A percentile compares a stretch with the other conserved stretches of the same genome.
Conservation (phyloP, 2,888 invertebrate species). For the Criorhina ranunculi region DNA sequence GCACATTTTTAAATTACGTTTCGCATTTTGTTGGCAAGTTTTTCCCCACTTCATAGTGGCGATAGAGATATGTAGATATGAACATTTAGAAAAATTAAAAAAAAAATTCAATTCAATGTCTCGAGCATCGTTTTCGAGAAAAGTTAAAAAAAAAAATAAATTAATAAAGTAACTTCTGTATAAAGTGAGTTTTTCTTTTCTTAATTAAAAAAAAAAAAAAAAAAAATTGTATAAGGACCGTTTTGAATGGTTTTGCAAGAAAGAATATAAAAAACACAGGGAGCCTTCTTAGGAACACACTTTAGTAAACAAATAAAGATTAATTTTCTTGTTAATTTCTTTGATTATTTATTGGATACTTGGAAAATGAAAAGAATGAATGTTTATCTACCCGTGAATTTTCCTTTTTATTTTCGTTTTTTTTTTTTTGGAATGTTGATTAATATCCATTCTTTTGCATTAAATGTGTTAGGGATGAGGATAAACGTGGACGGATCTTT, state of each 20-base stretch:
- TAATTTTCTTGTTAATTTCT: constrained; percentile 20
- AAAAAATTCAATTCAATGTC: too few relatives aligned
- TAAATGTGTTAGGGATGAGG: not conserved
- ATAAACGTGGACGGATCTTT: not conserved
- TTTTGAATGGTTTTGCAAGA: not conserved
- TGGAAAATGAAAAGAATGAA: not conserved
- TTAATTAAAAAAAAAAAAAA: too few relatives aligned
- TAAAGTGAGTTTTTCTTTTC: too few relatives aligned
- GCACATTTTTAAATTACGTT: not conserved
- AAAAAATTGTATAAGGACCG: too few relatives aligned
- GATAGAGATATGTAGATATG: too few relatives aligned
- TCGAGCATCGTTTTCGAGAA: too few relatives aligned
- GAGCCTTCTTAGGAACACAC: not conserved
- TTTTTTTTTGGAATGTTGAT: not conserved
- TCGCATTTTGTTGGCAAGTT: not conserved
- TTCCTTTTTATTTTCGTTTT: not conserved
- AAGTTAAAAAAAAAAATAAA: too few relatives aligned
- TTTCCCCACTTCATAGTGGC: not conserved
- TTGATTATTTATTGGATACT: constrained; percentile 9
- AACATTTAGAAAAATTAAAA: too few relatives aligned
- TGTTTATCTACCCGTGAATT: not conserved
- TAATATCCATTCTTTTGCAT: not conserved
- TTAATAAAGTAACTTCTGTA: not conserved
- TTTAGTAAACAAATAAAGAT: not conserved
- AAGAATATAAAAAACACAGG: not conserved